These are phyloP conservation scores for Cephalopholis sonnerati DNA, from an alignment of 2,113 vertebrate genomes.

Conservation along the genomic window DNA sequence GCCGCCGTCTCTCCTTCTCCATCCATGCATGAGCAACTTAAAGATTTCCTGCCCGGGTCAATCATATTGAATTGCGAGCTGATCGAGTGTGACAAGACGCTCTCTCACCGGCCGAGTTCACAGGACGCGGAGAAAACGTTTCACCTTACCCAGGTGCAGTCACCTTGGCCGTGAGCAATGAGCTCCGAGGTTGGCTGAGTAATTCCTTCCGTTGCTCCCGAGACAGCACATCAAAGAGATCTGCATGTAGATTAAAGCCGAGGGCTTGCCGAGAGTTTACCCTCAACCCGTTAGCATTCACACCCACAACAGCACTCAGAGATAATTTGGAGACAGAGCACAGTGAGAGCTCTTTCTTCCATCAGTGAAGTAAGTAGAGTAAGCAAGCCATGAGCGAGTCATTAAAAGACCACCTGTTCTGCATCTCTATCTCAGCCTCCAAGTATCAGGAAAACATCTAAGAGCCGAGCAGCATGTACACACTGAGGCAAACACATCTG, in stretches of 20 bases:
- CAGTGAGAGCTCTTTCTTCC: constrained; percentile 6
- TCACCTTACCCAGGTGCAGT: constrained; percentile 65
- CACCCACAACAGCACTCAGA: constrained; percentile 1
- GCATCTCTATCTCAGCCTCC: constrained; percentile 37
- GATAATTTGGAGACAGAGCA: background rate
- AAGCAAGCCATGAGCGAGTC: constrained; percentile 61
- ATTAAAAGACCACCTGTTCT: constrained; percentile 76
- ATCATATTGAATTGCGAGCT: constrained; percentile 68
- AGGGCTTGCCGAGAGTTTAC: constrained; percentile 30
- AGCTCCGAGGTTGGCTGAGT: constrained; percentile 46
- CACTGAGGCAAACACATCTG: constrained; percentile 45
- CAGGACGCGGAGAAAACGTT: constrained; percentile 45
- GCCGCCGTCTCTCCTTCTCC: constrained; percentile 58
- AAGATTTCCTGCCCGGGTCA: constrained; percentile 80
- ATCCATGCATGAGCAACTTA: constrained; percentile 75
- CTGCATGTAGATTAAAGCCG: constrained; percentile 67
- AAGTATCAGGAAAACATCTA: constrained; percentile 52
- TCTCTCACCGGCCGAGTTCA: constrained; percentile 39
- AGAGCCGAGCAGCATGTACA: constrained; percentile 35
- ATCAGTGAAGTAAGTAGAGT: constrained; percentile 31
- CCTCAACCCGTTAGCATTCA: constrained; percentile 48
- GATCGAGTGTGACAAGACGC: constrained; percentile 75
- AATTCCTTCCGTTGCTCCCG: constrained; percentile 43
- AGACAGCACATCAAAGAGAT: constrained; percentile 64
- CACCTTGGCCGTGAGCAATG: constrained; percentile 68